These are phyloP conservation scores for Catocala sponsa DNA, from an alignment of 2,888 invertebrate genomes.

Conservation along the genomic window DNA sequence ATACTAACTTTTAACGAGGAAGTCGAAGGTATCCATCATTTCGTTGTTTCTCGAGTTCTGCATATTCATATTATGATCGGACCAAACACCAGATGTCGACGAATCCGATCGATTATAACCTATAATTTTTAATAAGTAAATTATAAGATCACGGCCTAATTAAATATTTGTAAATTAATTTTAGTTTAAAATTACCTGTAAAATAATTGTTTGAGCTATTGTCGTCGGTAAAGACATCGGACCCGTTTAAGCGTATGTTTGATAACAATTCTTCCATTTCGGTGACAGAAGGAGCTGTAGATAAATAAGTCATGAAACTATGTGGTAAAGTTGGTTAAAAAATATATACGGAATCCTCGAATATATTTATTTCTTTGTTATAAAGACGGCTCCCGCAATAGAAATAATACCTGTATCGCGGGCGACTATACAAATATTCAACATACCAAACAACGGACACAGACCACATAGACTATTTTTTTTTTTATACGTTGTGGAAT, in stretches of 20 bases:
- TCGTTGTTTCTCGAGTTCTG: constrained; percentile 62
- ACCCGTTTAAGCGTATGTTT: constrained; percentile 82
- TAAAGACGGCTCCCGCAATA: no score
- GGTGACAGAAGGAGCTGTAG: constrained; percentile 64
- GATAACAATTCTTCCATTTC: constrained; percentile 81
- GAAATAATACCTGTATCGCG: no score
- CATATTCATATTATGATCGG: constrained; percentile 52
- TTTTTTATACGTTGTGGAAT: no score
- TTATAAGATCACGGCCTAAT: background rate
- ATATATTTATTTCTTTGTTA: no score
- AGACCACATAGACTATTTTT: no score
- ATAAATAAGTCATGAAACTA: constrained; percentile 1
- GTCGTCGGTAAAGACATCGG: constrained; percentile 74
- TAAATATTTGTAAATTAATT: no score
- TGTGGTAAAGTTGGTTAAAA: background rate
- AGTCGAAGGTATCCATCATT: constrained; percentile 76
- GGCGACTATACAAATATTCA: no score
- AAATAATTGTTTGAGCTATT: constrained; percentile 60
- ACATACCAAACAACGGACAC: no score
- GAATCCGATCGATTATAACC: constrained; percentile 46
- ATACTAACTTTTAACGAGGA: constrained; percentile 77
- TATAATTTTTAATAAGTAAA: constrained; percentile 15
- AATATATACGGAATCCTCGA: no score
- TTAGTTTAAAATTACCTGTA: constrained; percentile 53
- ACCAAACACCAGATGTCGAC: constrained; percentile 52